Percentiles rank a stretch among this genome's conserved stretches.
These are phyloP conservation scores for Cervus canadensis DNA, from an alignment of 2,113 vertebrate species.

Conservation along the genomic window DNA sequence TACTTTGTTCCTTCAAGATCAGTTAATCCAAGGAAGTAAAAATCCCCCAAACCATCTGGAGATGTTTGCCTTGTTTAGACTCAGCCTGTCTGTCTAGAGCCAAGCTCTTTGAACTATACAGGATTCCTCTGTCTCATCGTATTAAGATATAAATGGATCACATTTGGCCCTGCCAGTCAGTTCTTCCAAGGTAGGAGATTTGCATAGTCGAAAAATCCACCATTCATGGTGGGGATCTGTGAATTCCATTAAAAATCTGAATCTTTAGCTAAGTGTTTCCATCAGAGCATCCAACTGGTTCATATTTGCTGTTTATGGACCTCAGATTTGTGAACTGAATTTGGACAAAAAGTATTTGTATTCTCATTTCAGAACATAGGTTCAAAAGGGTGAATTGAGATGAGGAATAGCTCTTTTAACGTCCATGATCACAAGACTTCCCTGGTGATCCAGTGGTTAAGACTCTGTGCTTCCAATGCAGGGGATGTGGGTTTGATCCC, in stretches of 20 bases:
- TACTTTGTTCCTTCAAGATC: neutral
- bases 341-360: neutral
- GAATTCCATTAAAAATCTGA: neutral
- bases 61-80: neutral
- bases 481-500: neutral
- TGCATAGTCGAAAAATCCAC: neutral
- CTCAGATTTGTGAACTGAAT: neutral
- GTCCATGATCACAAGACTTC: neutral
- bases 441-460: neutral
- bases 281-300: neutral
- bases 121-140: slow-evolving; percentile 33
- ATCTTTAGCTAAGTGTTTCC: neutral
- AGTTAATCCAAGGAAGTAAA: neutral
- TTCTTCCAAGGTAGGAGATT: slow-evolving; percentile 25
- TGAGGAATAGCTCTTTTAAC: neutral
- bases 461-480: neutral
- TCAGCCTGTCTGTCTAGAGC: neutral
- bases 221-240: neutral
- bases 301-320: neutral
- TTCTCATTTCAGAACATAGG: neutral
- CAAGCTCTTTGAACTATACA: neutral
- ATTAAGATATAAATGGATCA: slow-evolving; percentile 40
- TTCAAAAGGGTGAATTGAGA: neutral
- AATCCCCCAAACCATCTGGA: neutral
- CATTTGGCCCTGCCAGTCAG: neutral